phyloP scores from a whole-genome alignment of 2,888 invertebrate species.

The Lagria hirta region DNA sequence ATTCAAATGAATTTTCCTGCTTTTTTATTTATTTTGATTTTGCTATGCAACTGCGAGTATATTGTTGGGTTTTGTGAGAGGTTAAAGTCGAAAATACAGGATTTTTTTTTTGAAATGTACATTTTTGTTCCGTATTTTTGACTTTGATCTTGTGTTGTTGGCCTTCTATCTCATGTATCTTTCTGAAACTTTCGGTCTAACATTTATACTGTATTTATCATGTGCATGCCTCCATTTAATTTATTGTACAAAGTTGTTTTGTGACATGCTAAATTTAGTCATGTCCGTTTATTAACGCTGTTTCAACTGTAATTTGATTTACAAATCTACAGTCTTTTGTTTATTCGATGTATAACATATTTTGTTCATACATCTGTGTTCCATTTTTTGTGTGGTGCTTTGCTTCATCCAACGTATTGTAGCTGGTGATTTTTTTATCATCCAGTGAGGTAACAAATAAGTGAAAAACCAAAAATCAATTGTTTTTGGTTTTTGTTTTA shows the following conservation, averaged over 20 bases:
- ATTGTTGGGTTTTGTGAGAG: slow-evolving; percentile 47
- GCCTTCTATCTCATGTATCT: slow-evolving; percentile 55
- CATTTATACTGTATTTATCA: slow-evolving; percentile 43
- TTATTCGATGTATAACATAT: slow-evolving; percentile 1
- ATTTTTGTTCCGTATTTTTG: slow-evolving; percentile 33
- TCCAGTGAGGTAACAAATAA: slow-evolving; percentile 34
- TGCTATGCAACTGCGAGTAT: slow-evolving; percentile 50
- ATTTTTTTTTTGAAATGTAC: slow-evolving; percentile 5
- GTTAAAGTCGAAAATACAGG: slow-evolving; percentile 35
- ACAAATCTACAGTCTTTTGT: slow-evolving; percentile 9
- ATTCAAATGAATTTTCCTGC: slow-evolving; percentile 37
- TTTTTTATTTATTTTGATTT: slow-evolving; percentile 47
- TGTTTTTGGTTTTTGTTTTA: not conserved
- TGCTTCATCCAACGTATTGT: slow-evolving; percentile 12
- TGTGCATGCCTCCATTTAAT: slow-evolving; percentile 51
- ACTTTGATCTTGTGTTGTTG: slow-evolving; percentile 49
- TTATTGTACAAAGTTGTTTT: slow-evolving; percentile 28
- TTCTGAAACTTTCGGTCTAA: slow-evolving; percentile 52
- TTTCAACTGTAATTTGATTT: slow-evolving; percentile 18
- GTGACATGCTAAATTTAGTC: slow-evolving; percentile 37
- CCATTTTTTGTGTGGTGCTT: not conserved
- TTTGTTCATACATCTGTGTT: too few relatives aligned
- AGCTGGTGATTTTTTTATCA: slow-evolving; percentile 35
- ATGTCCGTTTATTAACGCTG: slow-evolving; percentile 25
- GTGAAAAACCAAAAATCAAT: too few relatives aligned